A percentile compares a stretch with the other conserved stretches of the same genome.
Conservation (phyloP, 1,140 invertebrate species). For the Eciton burchellii region DNA sequence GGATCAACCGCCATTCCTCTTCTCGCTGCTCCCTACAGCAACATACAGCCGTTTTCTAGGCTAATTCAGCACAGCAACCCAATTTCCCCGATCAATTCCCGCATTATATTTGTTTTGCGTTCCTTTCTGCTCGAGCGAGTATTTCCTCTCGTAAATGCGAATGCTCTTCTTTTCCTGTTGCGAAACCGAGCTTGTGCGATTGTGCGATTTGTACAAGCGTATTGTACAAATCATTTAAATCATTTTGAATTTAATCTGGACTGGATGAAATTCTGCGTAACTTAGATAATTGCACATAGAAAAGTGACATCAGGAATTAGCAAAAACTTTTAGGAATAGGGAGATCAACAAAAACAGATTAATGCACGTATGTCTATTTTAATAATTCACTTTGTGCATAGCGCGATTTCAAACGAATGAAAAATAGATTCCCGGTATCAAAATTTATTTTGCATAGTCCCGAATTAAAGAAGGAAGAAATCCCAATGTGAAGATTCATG, state of each 20-base stretch:
- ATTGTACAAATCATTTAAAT: background rate
- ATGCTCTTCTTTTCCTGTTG: constrained; percentile 12
- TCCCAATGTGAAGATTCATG: background rate
- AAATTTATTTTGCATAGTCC: too few species aligned
- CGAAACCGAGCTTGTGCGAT: background rate
- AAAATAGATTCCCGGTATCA: background rate
- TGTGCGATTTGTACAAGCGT: background rate
- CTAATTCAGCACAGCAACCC: constrained; percentile 58
- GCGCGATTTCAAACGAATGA: too few species aligned
- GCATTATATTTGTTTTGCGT: constrained; percentile 22
- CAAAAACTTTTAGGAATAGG: background rate
- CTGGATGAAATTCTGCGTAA: background rate
- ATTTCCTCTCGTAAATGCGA: background rate
- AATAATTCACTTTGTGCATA: background rate
- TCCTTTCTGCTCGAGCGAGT: background rate
- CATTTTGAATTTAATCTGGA: constrained; percentile 1
- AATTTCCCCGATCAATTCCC: constrained; percentile 63
- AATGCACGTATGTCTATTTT: background rate
- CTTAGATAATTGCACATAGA: background rate
- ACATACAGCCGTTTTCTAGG: constrained; percentile 33
- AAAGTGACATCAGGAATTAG: background rate
- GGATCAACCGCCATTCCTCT: constrained; percentile 51
- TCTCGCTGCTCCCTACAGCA: constrained; percentile 4
- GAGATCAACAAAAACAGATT: background rate
- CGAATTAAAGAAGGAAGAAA: background rate